These are phyloP conservation scores for Hucho hucho DNA, from an alignment of 2,113 vertebrate genomes.

Conservation along the genomic window DNA sequence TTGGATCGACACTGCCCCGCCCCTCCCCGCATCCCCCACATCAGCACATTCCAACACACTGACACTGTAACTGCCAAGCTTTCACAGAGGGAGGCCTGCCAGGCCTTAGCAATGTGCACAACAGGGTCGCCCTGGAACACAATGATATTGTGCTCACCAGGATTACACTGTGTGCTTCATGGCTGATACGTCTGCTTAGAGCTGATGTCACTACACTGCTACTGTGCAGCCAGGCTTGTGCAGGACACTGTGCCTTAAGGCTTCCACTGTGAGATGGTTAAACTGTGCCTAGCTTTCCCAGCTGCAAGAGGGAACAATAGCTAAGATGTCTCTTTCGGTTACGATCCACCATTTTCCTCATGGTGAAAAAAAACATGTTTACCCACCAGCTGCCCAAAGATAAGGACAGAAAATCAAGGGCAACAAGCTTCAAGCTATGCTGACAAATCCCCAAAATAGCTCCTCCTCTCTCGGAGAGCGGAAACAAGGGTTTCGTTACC, in stretches of 20 bases:
- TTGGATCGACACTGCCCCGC: constrained; percentile 11
- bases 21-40: constrained; percentile 37
- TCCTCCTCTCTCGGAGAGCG: constrained; percentile 37
- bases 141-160: constrained; percentile 30
- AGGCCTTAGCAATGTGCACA: not conserved
- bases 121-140: constrained; percentile 39
- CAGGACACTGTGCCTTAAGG: not conserved
- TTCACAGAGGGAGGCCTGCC: constrained; percentile 31
- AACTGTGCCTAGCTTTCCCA: constrained; percentile 21
- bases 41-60: constrained; percentile 73
- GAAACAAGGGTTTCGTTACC: constrained; percentile 42
- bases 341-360: not conserved
- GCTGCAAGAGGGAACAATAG: constrained; percentile 10
- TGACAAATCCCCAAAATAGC: constrained; percentile 53
- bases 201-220: not conserved
- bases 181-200: not conserved
- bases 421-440: constrained; percentile 33
- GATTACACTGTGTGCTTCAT: not conserved
- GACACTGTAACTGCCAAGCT: constrained; percentile 62
- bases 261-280: not conserved
- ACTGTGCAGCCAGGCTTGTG: not conserved
- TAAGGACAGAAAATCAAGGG: constrained; percentile 1
- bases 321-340: not conserved
- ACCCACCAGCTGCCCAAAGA: not conserved
- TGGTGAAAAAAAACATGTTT: not conserved